phyloP scores from a whole-genome alignment of 2,113 vertebrate species.

The Mionectes macconnelli region DNA sequence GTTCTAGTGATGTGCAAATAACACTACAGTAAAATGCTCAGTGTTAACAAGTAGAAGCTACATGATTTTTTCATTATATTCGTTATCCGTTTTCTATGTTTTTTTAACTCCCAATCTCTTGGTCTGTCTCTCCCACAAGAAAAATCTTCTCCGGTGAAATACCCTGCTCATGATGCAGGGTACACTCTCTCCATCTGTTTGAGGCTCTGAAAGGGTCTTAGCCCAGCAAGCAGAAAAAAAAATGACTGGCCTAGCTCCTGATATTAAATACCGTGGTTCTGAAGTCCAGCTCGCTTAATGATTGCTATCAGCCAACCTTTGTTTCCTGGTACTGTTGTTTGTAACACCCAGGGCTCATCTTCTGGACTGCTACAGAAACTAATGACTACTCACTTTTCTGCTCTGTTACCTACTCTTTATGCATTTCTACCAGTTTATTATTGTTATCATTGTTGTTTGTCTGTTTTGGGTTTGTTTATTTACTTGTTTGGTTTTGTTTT shows the following conservation, averaged over 20 bases:
- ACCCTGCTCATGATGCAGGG: rapidly evolving
- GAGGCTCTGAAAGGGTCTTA: background rate
- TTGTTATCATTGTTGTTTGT: background rate
- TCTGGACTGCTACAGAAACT: background rate
- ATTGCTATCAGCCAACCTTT: background rate
- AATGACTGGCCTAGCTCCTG: background rate
- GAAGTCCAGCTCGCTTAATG: background rate
- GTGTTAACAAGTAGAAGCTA: background rate
- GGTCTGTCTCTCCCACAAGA: background rate
- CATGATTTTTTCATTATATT: background rate
- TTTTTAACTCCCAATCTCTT: background rate
- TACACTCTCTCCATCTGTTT: background rate
- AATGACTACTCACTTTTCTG: background rate
- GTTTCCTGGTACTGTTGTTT: background rate
- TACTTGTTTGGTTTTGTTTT: background rate
- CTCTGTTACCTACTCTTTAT: background rate
- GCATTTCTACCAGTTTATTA: background rate
- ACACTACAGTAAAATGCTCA: background rate
- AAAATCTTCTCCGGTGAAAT: background rate
- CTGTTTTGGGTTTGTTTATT: background rate
- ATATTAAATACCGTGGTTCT: background rate
- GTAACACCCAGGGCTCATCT: background rate
- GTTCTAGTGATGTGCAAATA: background rate
- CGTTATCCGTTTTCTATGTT: background rate
- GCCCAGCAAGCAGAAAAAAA: background rate